Base-by-base conservation (phyloP, 2,888 invertebrate genomes). In the Aporophyla lueneburgensis region DNA sequence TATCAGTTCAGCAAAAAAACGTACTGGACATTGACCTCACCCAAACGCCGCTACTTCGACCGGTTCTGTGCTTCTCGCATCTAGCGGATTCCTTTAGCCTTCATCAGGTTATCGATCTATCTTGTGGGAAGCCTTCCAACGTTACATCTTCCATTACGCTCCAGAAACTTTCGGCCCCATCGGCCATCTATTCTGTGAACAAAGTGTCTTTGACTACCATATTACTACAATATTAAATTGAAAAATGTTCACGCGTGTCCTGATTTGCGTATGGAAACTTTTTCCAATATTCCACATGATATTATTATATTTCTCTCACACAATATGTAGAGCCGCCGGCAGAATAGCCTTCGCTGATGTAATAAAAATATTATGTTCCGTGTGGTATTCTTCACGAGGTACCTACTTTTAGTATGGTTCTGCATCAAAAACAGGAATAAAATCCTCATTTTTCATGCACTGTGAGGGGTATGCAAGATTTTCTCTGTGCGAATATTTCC, bases 231-330 rank as follows among this genome's bases (percentile, higher is more conserved):
- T 49, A 49, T 51, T 27, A 33, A 21, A 54, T 21, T 54, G 21
- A 56, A 40, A 62, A 24, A 49, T 63, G 14, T 56, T 75, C 9
- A 4, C 16, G 3, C 2, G 24, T 33, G 10, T 73, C 6, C 33
- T 24, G 46, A 27, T 63, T 63, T 27, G 24, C 6, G 2, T 51
- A n/a, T 1, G 16, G 7, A 40, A 51, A 27, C 9, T 7, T 33
- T 54, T 27, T n/a, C 10, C n/a, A 62, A 63, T 63, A 78, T 46
- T 9, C 21, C 21, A 58, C 14, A 51, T 9, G 2, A 54, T 51
- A 51, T 46, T 78, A 24, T 33, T 63, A 51, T 63, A 54, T 49
- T 54, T 71, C n/a, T 78, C 62, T 7, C 16, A 43, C 49, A 62
- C 21, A 62, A 49, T 56, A 51, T 58, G 33, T 46, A 40, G 14